phyloP scores from a whole-genome alignment of 2,888 invertebrate species.

The Orgyia antiqua region DNA sequence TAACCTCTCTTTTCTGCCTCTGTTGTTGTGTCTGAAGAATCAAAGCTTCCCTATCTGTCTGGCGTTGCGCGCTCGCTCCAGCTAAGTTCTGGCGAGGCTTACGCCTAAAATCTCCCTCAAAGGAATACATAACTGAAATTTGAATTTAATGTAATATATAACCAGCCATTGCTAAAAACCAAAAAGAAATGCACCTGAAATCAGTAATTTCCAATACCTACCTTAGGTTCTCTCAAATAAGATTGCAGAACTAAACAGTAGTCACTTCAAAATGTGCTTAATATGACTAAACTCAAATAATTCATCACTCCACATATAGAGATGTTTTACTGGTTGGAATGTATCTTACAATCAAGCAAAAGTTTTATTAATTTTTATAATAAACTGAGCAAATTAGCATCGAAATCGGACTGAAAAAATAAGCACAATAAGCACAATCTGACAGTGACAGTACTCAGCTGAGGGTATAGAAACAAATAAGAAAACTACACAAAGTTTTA shows the following conservation, averaged over 20 bases:
- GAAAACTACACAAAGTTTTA: no score
- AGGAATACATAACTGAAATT: conserved; percentile 80
- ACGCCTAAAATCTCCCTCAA: conserved; percentile 93
- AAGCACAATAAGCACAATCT: no score
- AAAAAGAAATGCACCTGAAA: conserved; percentile 34
- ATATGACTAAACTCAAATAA: no score
- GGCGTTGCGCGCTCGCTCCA: conserved; percentile 88
- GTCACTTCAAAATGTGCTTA: neutral
- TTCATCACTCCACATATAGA: no score
- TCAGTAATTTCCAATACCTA: conserved; percentile 32
- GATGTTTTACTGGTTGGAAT: no score
- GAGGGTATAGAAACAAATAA: no score
- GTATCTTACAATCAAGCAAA: no score
- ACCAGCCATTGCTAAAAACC: no score
- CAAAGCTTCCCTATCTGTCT: conserved; percentile 81
- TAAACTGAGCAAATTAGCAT: no score
- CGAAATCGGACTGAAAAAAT: no score
- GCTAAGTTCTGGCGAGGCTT: conserved; percentile 93
- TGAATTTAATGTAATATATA: neutral
- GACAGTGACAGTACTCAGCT: no score
- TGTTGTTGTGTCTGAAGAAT: conserved; percentile 90
- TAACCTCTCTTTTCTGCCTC: conserved; percentile 90
- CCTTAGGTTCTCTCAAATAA: conserved; percentile 18
- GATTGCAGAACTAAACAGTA: conserved; percentile 6
- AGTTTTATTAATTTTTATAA: no score